A percentile compares a stretch with the other conserved stretches of the same genome.
phyloP scores from a whole-genome alignment of 2,797 vertebrate genomes.

The Scleropages formosus region DNA sequence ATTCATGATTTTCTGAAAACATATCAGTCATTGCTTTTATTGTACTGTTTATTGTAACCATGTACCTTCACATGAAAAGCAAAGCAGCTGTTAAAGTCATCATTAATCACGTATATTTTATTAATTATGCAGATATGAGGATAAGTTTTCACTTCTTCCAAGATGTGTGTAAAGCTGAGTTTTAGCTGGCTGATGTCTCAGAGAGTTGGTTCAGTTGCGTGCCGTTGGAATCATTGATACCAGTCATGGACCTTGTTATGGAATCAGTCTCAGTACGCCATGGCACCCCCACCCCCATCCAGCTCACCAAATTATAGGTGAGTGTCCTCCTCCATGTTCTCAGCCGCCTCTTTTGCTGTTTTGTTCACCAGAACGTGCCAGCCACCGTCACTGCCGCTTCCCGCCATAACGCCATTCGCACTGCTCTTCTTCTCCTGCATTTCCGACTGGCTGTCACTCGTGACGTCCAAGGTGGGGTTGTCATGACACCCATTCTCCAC shows the following conservation, averaged over 20 bases:
- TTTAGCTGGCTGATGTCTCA: conserved; percentile 18
- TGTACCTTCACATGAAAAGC: conserved; percentile 5
- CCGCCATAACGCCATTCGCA: conserved; percentile 79
- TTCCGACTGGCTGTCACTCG: conserved; percentile 86
- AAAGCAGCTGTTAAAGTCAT: conserved; percentile 24
- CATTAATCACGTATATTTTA: conserved; percentile 16
- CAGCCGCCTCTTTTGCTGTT: conserved; percentile 80
- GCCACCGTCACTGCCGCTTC: conserved; percentile 63
- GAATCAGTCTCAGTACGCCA: conserved; percentile 19
- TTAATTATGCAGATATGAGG: conserved; percentile 10
- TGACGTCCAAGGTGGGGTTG: conserved; percentile 93
- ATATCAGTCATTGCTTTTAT: conserved; percentile 8
- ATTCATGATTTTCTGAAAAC: conserved; percentile 6
- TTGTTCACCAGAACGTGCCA: conserved; percentile 92
- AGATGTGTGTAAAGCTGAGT: not conserved
- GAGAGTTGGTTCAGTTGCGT: conserved; percentile 10
- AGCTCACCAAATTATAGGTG: conserved; percentile 77
- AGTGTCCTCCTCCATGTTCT: conserved; percentile 90
- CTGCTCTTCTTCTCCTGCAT: conserved; percentile 90
- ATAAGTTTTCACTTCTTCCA: not conserved
- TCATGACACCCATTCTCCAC: conserved; percentile 97
- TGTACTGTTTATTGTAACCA: conserved; percentile 7
- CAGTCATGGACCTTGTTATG: conserved; percentile 30
- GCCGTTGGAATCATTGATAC: conserved; percentile 28
- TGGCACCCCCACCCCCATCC: conserved; percentile 40